Evolutionary conservation across 1,140 invertebrate species (phyloP).

Genomic region (Drosophila elegans): DNA sequence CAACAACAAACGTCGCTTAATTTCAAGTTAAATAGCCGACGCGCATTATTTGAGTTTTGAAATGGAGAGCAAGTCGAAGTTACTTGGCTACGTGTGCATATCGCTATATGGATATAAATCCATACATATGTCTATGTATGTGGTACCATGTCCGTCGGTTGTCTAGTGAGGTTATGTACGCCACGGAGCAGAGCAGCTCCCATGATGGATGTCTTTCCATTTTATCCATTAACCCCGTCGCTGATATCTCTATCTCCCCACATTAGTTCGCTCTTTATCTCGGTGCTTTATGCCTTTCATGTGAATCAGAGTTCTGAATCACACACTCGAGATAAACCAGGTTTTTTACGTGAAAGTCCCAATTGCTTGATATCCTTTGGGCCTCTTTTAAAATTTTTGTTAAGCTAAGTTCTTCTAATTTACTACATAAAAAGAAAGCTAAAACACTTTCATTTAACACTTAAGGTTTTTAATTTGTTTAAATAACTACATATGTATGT

Average conservation of each 20-base stretch:
- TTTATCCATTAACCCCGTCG: constrained; percentile 15
- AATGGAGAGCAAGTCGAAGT: constrained; percentile 78
- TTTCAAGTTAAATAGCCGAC: constrained; percentile 82
- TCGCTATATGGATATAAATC: constrained; percentile 19
- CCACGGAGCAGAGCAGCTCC: background rate
- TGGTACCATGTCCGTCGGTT: background rate
- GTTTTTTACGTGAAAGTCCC: background rate
- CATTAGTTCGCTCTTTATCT: background rate
- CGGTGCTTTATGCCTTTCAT: background rate
- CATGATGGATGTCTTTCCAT: constrained; percentile 22
- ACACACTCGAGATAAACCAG: background rate
- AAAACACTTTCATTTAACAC: no score
- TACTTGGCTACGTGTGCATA: constrained; percentile 31
- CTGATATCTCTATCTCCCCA: constrained; percentile 6
- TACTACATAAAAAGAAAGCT: no score
- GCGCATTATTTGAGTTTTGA: constrained; percentile 81
- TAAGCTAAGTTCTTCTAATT: no score
- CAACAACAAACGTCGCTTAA: constrained; percentile 76
- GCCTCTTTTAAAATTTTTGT: background rate
- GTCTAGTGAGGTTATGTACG: constrained; percentile 8
- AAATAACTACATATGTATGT: no score
- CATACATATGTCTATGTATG: no score
- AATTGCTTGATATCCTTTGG: background rate
- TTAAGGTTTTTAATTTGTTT: no score
- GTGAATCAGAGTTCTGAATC: constrained; percentile 6